Evolutionary conservation across 2,797 vertebrate species (phyloP), one percentile per base, ranked within the genome.

Genomic region (Allobates femoralis): DNA sequence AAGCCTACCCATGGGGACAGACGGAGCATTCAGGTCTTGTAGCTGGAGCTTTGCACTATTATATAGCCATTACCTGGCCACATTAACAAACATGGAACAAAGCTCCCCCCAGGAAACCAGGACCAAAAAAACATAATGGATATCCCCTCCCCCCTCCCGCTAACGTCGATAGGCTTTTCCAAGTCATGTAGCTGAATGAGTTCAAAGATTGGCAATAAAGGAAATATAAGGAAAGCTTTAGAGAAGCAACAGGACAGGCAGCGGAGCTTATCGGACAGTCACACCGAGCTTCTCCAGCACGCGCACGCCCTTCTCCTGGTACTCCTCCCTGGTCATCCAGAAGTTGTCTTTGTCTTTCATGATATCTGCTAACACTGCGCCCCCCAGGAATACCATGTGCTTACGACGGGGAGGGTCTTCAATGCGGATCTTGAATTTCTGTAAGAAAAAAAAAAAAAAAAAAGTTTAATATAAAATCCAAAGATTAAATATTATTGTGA

Each of bases 281-380:
- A 99, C 98, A 51, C 98, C 98, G 2, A 99, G 96, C 92, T 99
- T 99, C 96, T 99, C 98, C 92, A 99, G 95, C 91, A 99, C 98
- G 1, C 97, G 96, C 81, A 97, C 95, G 80, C 98, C 98, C 91
- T 99, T 99, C 91, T 99, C 98, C 90, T 99, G 94, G 94, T 99
- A 99, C 91, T 99, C 98, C 91, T 99, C 95, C 85, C 97, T 94
- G 89, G 97, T 99, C 96, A 99, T 96, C 98, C 98, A 99, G 94
- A 99, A 99, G 96, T 98, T 98, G 95, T 99, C 98, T 95, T 99
- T 99, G 96, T 99, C 98, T 93, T 99, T 99, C 98, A 99, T 99
- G 95, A 99, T 99, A 93, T 99, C 98, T 2, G 98, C 98, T 67
- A 99, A 95, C 86, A 99, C 98, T 0, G 98, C 98, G 0, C 98